Evolutionary conservation across 1,140 invertebrate species (phyloP).

Genomic region (Drosophila lowei): DNA sequence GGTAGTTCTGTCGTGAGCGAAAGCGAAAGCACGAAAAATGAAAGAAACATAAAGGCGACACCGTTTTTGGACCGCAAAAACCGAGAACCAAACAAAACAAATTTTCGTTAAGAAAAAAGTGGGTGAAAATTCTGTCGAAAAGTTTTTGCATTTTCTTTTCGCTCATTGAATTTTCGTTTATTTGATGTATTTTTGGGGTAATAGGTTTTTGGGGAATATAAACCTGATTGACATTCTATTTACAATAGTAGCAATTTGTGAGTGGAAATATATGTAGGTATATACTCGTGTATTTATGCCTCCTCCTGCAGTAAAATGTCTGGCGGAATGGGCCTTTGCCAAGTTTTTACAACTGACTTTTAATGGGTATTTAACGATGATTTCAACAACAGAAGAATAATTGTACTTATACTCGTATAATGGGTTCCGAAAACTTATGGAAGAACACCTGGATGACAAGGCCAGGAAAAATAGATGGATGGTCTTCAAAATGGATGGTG

Average conservation of each 20-base stretch:
- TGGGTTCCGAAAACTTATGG: background rate
- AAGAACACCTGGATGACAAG: no score
- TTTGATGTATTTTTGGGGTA: conserved; percentile 36
- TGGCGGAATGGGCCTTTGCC: background rate
- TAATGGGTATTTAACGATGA: conserved; percentile 14
- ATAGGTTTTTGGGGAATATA: conserved; percentile 25
- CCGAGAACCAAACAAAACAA: no score
- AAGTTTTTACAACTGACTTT: conserved; percentile 3
- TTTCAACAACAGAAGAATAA: background rate
- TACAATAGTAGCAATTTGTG: conserved; percentile 18
- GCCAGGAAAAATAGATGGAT: no score
- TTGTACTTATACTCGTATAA: no score
- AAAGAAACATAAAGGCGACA: background rate
- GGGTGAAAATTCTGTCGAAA: conserved; percentile 2
- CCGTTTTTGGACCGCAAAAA: no score
- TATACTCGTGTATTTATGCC: conserved; percentile 1
- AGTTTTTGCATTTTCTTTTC: conserved; percentile 7
- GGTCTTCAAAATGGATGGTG: no score
- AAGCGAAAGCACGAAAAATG: background rate
- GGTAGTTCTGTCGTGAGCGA: no score
- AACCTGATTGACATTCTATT: conserved; percentile 48
- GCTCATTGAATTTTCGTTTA: conserved; percentile 8
- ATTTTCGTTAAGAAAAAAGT: background rate
- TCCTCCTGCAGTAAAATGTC: background rate
- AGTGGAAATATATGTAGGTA: background rate